Conservation (phyloP, 2,888 invertebrate genomes). For the Synergus umbraculus region DNA sequence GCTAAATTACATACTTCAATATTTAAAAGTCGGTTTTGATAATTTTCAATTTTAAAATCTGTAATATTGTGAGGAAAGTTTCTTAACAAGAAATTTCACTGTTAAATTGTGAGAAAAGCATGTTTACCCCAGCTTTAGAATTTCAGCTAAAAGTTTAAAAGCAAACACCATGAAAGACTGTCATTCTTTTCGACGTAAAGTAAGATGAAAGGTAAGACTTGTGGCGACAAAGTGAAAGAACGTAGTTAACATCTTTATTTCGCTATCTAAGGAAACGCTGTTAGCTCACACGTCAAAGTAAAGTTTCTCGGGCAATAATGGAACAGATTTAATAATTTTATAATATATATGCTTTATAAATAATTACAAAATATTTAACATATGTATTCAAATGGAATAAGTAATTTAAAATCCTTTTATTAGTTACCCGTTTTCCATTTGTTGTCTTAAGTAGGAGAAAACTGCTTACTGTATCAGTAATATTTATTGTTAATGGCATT, state of each 20-base stretch:
- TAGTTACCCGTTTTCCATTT: no score
- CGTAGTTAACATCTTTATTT: slow-evolving; percentile 24
- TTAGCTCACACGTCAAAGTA: slow-evolving; percentile 56
- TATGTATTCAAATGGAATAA: no score
- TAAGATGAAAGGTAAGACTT: slow-evolving; percentile 19
- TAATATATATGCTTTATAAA: background rate
- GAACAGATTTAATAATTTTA: background rate
- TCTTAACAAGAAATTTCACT: background rate
- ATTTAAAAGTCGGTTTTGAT: background rate
- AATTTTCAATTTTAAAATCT: background rate
- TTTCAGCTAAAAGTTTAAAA: background rate
- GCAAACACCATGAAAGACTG: background rate
- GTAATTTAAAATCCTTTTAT: no score
- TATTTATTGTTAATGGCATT: background rate
- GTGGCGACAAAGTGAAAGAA: slow-evolving; percentile 17
- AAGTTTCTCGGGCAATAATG: slow-evolving; percentile 35
- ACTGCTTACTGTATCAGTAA: no score
- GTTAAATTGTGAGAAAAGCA: background rate
- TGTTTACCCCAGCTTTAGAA: background rate
- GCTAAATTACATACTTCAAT: background rate
- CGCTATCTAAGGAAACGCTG: slow-evolving; percentile 46
- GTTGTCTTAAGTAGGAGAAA: no score
- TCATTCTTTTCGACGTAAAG: background rate
- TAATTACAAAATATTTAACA: no score
- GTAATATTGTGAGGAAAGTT: background rate